Evolutionary conservation across 2,888 invertebrate genomes (phyloP), one percentile per base, ranked within the genome.

Genomic region (Drosophila mercatorum): DNA sequence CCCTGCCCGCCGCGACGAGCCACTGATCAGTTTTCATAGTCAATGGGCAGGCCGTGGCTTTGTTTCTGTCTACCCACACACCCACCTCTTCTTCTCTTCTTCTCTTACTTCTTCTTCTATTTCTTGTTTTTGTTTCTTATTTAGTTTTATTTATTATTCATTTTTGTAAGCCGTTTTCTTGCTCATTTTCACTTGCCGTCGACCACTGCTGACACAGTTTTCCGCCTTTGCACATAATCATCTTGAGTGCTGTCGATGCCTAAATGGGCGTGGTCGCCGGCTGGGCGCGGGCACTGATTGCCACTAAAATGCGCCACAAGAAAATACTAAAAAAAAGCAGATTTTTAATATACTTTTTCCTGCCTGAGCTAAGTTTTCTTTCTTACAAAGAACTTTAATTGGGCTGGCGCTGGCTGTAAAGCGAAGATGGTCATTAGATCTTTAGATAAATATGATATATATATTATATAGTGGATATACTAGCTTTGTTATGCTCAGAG

Each of bases 141-240:
- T 56, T 44, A n/a, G 34, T 43, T 8, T 56, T 60, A 44, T 51
- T 61, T 51, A 73, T 69, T 74, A 67, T 71, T 49, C 31, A 64
- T 78, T 70, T 78, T 78, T 73, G 53, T 36, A 68, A 47, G 55
- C 64, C 73, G 74, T 78, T 78, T 78, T 79, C 68, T 68, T 68
- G 71, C 66, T 58, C 75, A 78, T 78, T 78, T 78, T 78, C 79
- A 78, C 78, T 79, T 79, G 75, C 59, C 66, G 28, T 34, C 56
- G 40, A 38, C 46, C 40, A 47, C 63, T 78, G 70, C 63, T 78
- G 70, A 63, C 78, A 75, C 68, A 78, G 64, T 75, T 78, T 79
- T 56, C 59, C 36, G 60, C 43, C 68, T 68, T 68, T 57, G 34
- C 46, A 22, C 56, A 55, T 75, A 68, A 78, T 78, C 72, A 79